These are phyloP conservation scores for Eilema sororculum DNA, from an alignment of 2,888 invertebrate genomes.

Conservation along the genomic window DNA sequence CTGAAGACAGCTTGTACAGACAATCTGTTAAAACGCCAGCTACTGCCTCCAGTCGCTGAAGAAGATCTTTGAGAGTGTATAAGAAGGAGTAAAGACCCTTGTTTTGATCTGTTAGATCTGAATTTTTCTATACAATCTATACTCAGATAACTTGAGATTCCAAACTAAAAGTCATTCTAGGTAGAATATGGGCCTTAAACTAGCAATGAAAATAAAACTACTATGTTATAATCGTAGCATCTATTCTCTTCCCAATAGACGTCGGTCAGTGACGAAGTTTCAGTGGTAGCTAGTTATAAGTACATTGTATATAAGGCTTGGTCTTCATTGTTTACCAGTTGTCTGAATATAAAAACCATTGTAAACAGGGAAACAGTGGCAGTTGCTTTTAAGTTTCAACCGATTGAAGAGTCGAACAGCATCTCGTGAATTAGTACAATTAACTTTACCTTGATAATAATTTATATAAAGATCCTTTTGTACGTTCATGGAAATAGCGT, in stretches of 20 bases:
- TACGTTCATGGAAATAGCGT: slow-evolving; percentile 49
- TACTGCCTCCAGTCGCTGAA: no score
- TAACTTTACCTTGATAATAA: slow-evolving; percentile 61
- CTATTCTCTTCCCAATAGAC: background rate
- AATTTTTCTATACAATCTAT: no score
- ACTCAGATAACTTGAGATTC: no score
- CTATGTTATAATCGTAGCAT: background rate
- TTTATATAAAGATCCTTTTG: slow-evolving; percentile 61
- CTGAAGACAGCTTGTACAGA: no score
- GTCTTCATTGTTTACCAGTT: slow-evolving; percentile 68
- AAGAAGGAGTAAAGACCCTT: no score
- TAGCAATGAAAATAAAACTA: background rate
- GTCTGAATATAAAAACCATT: slow-evolving; percentile 63
- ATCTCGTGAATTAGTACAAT: slow-evolving; percentile 57
- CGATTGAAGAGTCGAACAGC: slow-evolving; percentile 44
- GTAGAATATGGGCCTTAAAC: no score
- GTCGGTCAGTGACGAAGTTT: background rate
- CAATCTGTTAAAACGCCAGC: no score
- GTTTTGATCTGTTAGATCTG: no score
- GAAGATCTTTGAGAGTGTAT: no score
- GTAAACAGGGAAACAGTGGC: slow-evolving; percentile 57
- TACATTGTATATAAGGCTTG: slow-evolving; percentile 44
- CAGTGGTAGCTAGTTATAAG: background rate
- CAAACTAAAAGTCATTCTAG: no score
- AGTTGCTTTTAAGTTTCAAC: slow-evolving; percentile 56